Evolutionary conservation across 2,113 vertebrate species (phyloP).

Genomic region (Amblyornis subalaris): DNA sequence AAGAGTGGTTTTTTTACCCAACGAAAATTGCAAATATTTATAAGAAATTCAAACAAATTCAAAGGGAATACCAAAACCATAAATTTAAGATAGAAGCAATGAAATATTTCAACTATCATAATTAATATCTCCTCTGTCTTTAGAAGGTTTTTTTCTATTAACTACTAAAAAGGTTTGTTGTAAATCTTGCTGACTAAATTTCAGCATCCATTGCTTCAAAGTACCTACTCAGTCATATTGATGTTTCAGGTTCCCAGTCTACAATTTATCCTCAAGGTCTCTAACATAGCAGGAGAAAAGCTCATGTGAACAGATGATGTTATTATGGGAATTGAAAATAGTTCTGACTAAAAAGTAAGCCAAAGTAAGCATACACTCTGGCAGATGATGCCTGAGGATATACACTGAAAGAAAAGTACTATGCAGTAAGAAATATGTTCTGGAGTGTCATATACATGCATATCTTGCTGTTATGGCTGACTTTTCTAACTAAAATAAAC

Average conservation of each 20-base stretch:
- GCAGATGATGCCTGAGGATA: not conserved
- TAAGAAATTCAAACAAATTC: not conserved
- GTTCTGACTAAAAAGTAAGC: not conserved
- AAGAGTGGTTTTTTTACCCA: not conserved
- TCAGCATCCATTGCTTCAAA: not conserved
- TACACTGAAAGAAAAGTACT: not conserved
- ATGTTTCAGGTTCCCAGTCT: not conserved
- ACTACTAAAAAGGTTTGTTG: not conserved
- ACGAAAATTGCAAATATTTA: not conserved
- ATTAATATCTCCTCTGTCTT: not conserved
- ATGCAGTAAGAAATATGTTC: not conserved
- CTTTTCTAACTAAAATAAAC: constrained; percentile 15
- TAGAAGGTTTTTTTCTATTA: not conserved
- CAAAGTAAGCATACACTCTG: not conserved
- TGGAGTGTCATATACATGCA: not conserved
- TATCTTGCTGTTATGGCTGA: not conserved
- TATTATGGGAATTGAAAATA: not conserved
- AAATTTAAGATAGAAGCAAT: not conserved
- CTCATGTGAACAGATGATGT: not conserved
- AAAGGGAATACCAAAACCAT: not conserved
- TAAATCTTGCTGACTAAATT: not conserved
- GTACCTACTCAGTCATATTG: not conserved
- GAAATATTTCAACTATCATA: not conserved
- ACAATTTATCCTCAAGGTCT: not conserved
- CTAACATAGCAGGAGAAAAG: not conserved